Conservation (phyloP, 2,797 vertebrate genomes). For the Leptatherina wallacei region DNA sequence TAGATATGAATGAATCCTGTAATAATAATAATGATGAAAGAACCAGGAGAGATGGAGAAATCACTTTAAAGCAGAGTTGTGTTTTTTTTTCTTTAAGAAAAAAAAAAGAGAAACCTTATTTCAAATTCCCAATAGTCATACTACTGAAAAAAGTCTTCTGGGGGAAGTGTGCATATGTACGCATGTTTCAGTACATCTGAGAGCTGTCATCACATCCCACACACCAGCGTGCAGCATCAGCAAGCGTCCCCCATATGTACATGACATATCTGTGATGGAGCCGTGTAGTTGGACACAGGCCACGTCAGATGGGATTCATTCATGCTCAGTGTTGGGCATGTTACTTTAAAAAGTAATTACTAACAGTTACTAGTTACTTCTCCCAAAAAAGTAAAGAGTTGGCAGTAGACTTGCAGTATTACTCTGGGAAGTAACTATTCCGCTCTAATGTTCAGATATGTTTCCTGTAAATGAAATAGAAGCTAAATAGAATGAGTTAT, state of each 20-base stretch:
- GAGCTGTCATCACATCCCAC: constrained; percentile 51
- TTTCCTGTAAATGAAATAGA: no score
- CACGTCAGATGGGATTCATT: not conserved
- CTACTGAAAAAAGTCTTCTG: constrained; percentile 34
- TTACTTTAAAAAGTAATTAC: not conserved
- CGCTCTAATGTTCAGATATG: no score
- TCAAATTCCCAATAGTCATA: constrained; percentile 41
- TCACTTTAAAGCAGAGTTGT: constrained; percentile 14
- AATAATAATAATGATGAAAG: constrained; percentile 56
- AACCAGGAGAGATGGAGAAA: constrained; percentile 9
- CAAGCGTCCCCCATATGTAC: constrained; percentile 35
- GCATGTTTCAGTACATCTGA: constrained; percentile 37
- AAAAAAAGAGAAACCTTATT: not conserved
- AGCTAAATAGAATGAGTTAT: not conserved
- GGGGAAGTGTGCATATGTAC: constrained; percentile 50
- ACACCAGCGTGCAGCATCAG: constrained; percentile 34
- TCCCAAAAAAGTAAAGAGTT: no score
- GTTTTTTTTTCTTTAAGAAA: constrained; percentile 17
- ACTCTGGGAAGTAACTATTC: not conserved
- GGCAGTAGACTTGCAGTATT: no score
- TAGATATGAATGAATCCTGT: constrained; percentile 44
- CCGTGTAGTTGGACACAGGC: not conserved
- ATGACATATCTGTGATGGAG: constrained; percentile 27
- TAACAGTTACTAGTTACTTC: not conserved
- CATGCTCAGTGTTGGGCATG: not conserved